Base-by-base conservation (phyloP, 1,140 invertebrate species). In the Drosophila albomicans region DNA sequence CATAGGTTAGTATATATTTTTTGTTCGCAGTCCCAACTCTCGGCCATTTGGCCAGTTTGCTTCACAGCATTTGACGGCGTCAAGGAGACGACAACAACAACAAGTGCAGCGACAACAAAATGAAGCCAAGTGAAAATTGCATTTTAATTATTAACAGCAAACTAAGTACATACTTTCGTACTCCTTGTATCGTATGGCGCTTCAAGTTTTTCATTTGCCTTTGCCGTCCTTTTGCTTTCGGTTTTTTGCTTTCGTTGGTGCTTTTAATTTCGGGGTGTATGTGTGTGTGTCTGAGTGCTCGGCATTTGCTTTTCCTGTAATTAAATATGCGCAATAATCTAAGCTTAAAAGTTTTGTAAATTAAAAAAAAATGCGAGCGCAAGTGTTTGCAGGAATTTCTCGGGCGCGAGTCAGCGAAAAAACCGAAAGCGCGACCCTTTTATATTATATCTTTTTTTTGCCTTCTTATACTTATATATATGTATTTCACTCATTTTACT, bases 1-100 rank as follows among this genome's bases (percentile, higher is more conserved):
- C 45, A 96, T 96, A 93, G 96, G 96, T 96, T 94, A 94, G 91
- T 92, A 88, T 86, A 59, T 5, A 59, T 28, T 59, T 78, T 67
- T 63, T 45, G 35, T 54, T 15, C 16, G 10, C n/a, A 49, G n/a
- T 7, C n/a, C 32, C 25, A 62, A 48, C 38, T 54, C n/a, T 59
- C 15, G 69, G 69, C 62, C 69, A 25, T 54, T 69, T 61, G 82
- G 65, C 69, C 75, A 63, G 61, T 80, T 74, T 88, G 68, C 70
- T 88, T 85, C 68, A 75, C 81, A 88, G 82, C 65, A n/a, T 51
- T 46, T 78, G 48, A 46, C 38, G 35, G 43, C 52, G 51, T 15
- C 76, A 54, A 65, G 63, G 48, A 62, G 61, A 51, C 32, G 20
- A 52, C 32, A 46, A 54, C 57, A 41, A 49, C 41, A 16, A 43